A percentile compares a stretch with the other conserved stretches of the same genome.
Evolutionary conservation across 2,113 vertebrate genomes (phyloP).

Genomic region (Micronycteris hirsuta): DNA sequence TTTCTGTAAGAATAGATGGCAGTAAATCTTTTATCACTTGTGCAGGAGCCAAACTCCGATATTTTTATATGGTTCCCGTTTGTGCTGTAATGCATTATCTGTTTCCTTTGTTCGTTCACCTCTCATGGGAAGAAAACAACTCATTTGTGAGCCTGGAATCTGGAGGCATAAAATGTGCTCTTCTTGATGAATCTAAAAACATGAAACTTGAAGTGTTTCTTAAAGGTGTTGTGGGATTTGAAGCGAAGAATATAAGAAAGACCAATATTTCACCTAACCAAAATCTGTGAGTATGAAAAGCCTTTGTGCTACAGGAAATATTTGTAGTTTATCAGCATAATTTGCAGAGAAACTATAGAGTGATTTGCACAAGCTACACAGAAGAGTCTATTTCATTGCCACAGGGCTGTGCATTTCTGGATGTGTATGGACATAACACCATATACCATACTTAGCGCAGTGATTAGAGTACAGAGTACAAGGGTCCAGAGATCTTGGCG

Average conservation of each 20-base stretch:
- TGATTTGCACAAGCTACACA: neutral
- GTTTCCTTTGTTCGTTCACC: constrained; percentile 63
- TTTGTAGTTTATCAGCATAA: neutral
- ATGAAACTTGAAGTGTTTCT: constrained; percentile 41
- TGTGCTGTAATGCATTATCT: constrained; percentile 31
- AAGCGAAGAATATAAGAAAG: neutral
- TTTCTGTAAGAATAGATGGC: constrained; percentile 9
- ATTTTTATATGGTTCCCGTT: neutral
- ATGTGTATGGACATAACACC: neutral
- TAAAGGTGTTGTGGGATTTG: neutral
- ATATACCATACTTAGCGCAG: neutral
- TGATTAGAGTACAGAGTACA: neutral
- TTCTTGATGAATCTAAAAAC: constrained; percentile 51
- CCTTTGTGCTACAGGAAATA: neutral
- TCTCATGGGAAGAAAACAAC: constrained; percentile 59
- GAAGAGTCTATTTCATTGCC: neutral
- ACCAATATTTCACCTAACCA: neutral
- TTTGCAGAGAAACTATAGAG: neutral
- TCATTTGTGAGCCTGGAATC: constrained; percentile 59
- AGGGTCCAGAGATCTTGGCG: too few species aligned
- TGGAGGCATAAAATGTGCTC: constrained; percentile 47
- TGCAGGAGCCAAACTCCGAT: neutral
- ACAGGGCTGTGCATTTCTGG: neutral
- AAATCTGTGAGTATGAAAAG: neutral
- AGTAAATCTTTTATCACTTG: neutral